Evolutionary conservation across 1,140 invertebrate species (phyloP), one percentile per base, ranked within the genome.

Genomic region (Pogonus chalceus): DNA sequence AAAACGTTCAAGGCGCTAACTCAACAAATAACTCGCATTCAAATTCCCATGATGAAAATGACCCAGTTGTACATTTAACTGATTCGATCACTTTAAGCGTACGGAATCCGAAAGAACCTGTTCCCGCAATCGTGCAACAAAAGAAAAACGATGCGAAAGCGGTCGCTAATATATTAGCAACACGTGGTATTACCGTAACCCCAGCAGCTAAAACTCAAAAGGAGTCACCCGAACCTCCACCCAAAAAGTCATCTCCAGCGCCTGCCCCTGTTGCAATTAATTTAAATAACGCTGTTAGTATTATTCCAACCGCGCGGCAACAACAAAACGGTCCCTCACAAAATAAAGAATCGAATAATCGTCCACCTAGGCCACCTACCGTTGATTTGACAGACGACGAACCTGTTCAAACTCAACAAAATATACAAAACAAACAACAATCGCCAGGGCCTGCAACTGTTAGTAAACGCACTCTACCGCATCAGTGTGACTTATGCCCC

Each of bases 101-200:
- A 35, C 79, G 82, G 58, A 78, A 68, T 55, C 65, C 66, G 1
- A 63, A 67, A 4, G 56, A 58, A 55, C 37, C 56, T 35, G 48
- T 48, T 0, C 57, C 54, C 16, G n/a, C n/a, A n/a, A 61, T 56
- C 3, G 18, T 43, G 18, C 52, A 71, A 57, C 70, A 72, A 2
- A 79, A 80, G 31, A 80, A 81, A 57, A 78, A 78, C 24, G 82
- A 85, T 60, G 81, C 84, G 2, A 83, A 80, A 53, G 80, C 79
- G 1, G 85, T 87, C 57, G 84, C 85, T 1, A 85, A 82, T 68
- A 79, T 87, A 26, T 67, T 88, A 37, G 84, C 84, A 9, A 83
- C 83, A 12, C 69, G 85, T 57, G 85, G 85, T 18, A 87, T 87
- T 52, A 87, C 83, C 22, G 81, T 87, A 0, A 87, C 84, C 51